These are phyloP conservation scores for Epirrhoe alternata DNA, from an alignment of 2,888 invertebrate species.

Conservation along the genomic window DNA sequence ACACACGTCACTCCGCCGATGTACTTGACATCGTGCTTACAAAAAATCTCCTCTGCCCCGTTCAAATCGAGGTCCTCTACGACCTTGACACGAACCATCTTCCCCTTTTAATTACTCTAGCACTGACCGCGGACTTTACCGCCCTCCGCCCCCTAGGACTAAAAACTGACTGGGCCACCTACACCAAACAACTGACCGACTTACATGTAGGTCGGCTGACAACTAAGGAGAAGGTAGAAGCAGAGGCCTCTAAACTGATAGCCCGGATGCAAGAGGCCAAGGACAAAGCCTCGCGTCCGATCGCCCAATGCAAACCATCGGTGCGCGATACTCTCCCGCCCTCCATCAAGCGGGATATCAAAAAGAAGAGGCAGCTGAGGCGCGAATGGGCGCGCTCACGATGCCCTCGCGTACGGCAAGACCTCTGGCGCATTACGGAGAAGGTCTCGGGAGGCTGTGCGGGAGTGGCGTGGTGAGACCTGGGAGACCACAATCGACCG, in stretches of 20 bases:
- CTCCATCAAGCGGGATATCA: background rate
- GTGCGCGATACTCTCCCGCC: background rate
- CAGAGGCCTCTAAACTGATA: background rate
- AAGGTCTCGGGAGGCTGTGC: background rate
- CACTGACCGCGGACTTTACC: background rate
- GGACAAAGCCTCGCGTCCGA: background rate
- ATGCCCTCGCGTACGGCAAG: background rate
- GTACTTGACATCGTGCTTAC: background rate
- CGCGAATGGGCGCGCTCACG: background rate
- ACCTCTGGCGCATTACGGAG: background rate
- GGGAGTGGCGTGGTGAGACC: background rate
- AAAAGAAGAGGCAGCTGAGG: background rate
- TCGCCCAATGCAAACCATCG: background rate
- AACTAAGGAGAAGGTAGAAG: background rate
- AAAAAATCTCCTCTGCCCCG: background rate
- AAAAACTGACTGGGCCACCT: background rate
- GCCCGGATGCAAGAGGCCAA: background rate
- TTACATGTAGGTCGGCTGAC: background rate
- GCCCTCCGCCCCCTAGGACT: background rate
- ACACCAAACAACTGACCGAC: background rate
- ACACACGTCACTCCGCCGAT: background rate
- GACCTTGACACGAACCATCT: background rate
- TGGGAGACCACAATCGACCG: background rate
- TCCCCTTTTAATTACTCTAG: background rate
- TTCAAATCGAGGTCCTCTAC: background rate